Evolutionary conservation across 1,140 invertebrate species (phyloP).

Genomic region (Dolichoris vasculosae): DNA sequence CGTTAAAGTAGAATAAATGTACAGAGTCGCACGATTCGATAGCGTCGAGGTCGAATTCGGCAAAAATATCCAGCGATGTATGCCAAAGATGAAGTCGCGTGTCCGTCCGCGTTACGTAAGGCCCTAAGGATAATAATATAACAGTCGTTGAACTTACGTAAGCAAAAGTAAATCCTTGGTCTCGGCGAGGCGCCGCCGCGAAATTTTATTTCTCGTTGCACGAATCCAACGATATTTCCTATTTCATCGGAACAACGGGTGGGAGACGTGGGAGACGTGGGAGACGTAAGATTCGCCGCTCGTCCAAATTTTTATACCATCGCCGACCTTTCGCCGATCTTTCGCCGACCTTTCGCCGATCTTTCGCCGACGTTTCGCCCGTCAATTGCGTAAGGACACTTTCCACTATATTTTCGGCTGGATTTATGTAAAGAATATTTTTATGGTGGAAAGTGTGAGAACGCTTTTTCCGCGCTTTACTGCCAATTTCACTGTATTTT

Average conservation of each 20-base stretch:
- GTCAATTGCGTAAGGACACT: background rate
- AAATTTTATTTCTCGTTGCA: too few species aligned
- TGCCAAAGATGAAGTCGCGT: background rate
- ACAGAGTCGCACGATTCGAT: background rate
- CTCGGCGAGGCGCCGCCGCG: background rate
- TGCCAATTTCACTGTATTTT: background rate
- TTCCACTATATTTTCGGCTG: background rate
- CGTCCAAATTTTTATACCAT: too few species aligned
- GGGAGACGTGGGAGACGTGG: background rate
- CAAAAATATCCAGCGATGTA: background rate
- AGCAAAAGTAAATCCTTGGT: background rate
- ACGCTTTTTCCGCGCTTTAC: background rate
- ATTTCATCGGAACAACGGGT: background rate
- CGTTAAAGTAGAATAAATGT: background rate
- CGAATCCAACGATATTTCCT: background rate
- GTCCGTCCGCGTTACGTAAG: background rate
- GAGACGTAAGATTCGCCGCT: too few species aligned
- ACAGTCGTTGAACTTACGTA: conserved; percentile 20
- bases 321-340: too few species aligned
- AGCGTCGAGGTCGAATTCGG: background rate
- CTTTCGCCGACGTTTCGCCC: too few species aligned
- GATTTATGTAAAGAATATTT: background rate
- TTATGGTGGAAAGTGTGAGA: background rate
- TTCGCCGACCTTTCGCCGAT: too few species aligned
- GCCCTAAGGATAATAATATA: background rate